Percentiles rank a stretch among this genome's conserved stretches.
Evolutionary conservation across 2,113 vertebrate genomes (phyloP).

Genomic region (Cinclus mexicanus): DNA sequence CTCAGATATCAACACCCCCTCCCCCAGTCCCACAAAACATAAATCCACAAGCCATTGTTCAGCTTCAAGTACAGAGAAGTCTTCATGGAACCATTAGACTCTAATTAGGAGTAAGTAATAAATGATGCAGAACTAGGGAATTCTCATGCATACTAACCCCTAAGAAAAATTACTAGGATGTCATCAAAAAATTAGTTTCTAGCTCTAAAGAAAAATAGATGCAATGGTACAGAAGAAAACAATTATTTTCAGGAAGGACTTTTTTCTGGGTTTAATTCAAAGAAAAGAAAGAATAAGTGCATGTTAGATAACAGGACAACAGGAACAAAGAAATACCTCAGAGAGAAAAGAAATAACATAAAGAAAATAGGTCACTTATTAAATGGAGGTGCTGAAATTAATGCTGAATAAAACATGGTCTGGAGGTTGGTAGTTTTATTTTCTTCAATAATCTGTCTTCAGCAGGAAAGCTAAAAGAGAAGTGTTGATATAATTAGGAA

Average conservation of each 20-base stretch:
- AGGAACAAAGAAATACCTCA: neutral
- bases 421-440: neutral
- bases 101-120: constrained; percentile 14
- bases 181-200: neutral
- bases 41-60: neutral
- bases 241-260: neutral
- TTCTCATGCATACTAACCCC: neutral
- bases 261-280: neutral
- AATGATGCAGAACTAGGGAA: neutral
- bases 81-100: neutral
- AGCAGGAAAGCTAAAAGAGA: neutral
- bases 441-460: neutral
- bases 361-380: constrained; percentile 38
- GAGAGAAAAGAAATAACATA: constrained; percentile 8
- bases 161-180: neutral
- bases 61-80: neutral
- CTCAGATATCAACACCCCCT: neutral
- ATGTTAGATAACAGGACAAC: neutral
- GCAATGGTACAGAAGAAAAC: neutral
- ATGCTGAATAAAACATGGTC: neutral
- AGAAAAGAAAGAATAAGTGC: neutral
- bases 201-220: neutral
- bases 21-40: neutral
- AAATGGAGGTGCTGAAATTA: constrained; percentile 21
- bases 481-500: neutral